A percentile compares a stretch with the other conserved stretches of the same genome.
These are phyloP conservation scores for Trematomus loennbergii DNA, from an alignment of 2,113 vertebrate genomes.

Conservation along the genomic window DNA sequence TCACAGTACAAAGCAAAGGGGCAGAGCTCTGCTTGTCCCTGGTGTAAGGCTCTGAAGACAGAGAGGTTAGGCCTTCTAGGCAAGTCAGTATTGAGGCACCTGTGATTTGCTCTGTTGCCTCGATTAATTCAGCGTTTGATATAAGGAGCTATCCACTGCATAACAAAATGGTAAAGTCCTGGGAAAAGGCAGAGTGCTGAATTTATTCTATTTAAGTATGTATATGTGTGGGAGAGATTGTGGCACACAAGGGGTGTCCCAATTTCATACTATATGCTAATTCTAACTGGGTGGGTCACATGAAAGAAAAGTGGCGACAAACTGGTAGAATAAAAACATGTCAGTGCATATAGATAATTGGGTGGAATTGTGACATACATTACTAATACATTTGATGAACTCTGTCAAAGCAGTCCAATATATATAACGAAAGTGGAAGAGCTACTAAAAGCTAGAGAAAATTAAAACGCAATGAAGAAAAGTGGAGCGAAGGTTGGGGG, in stretches of 20 bases:
- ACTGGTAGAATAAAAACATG: constrained; percentile 1
- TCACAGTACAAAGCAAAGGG: neutral
- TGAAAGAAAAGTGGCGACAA: neutral
- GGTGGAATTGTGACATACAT: neutral
- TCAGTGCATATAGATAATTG: constrained; percentile 1
- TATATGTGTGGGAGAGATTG: constrained; percentile 41
- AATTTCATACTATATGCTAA: constrained; percentile 40
- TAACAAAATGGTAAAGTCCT: constrained; percentile 26
- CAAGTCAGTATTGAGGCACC: constrained; percentile 30
- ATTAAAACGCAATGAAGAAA: neutral
- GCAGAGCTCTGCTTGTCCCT: constrained; percentile 12
- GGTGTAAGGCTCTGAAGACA: constrained; percentile 16
- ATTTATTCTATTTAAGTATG: constrained; percentile 22
- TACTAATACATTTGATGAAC: neutral
- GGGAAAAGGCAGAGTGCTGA: constrained; percentile 11
- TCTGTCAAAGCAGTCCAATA: neutral
- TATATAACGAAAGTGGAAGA: neutral
- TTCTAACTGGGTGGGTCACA: constrained; percentile 10
- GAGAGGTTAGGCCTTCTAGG: constrained; percentile 40
- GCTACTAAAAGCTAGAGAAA: neutral
- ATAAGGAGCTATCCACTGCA: constrained; percentile 10
- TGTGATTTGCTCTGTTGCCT: constrained; percentile 30
- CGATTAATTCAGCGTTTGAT: constrained; percentile 53
- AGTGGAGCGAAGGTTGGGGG: too few relatives aligned
- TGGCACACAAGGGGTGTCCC: constrained; percentile 35